Evolutionary conservation across 2,888 invertebrate species (phyloP).

Genomic region (Hanleya hanleyi): DNA sequence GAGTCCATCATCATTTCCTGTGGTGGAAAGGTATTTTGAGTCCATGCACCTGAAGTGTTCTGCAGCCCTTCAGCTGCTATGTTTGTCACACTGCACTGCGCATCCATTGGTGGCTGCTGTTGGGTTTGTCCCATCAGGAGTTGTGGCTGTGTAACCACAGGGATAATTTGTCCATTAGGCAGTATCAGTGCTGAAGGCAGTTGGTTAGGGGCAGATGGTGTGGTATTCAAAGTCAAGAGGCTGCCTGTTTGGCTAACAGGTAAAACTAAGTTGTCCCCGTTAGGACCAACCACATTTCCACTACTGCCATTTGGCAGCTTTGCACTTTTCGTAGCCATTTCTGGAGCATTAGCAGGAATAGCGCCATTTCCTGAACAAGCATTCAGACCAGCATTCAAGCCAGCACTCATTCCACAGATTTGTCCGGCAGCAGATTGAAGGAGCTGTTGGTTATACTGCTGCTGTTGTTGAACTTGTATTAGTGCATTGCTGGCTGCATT

Average conservation of each 20-base stretch:
- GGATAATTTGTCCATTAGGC: conserved; percentile 73
- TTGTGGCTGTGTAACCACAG: conserved; percentile 59
- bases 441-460: conserved; percentile 5
- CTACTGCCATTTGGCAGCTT: background rate
- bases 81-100: background rate
- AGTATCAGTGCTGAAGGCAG: conserved; percentile 71
- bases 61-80: background rate
- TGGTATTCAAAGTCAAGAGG: conserved; percentile 49
- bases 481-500: background rate
- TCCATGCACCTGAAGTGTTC: background rate
- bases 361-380: too few species aligned
- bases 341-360: too few species aligned
- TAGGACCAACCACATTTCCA: background rate
- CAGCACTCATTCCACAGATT: background rate
- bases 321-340: too few species aligned
- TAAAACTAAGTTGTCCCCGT: conserved; percentile 14
- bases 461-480: conserved; percentile 7
- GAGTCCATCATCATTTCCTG: too few species aligned
- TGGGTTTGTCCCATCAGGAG: conserved; percentile 7
- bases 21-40: too few species aligned
- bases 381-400: background rate
- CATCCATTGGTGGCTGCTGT: background rate
- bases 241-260: conserved; percentile 50
- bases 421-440: background rate
- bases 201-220: conserved; percentile 55